Conservation (phyloP, 2,113 vertebrate species). For the Tamias sibiricus region DNA sequence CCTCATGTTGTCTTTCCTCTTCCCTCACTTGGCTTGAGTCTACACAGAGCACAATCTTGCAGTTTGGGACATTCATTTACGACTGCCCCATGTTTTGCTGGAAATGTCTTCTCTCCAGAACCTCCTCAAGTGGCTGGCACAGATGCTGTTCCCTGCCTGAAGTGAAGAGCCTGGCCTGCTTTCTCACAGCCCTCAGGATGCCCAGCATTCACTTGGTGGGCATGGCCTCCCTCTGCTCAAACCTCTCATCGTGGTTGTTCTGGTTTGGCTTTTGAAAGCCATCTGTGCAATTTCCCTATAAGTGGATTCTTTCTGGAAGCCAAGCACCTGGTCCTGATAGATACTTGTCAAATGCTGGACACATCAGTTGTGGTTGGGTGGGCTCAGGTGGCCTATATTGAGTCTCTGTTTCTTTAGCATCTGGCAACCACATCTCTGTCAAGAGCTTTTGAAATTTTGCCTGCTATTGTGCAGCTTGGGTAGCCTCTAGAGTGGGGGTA, state of each 20-base stretch:
- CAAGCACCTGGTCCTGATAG: neutral
- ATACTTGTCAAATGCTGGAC: neutral
- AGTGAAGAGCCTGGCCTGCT: neutral
- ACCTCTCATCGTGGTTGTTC: neutral
- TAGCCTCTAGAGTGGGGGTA: neutral
- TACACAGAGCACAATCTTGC: neutral
- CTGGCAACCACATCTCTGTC: neutral
- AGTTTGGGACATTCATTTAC: neutral
- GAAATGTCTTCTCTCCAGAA: neutral
- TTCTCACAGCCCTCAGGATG: accelerated
- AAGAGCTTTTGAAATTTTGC: neutral
- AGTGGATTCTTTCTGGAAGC: neutral
- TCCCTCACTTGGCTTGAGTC: neutral
- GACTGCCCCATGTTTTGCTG: neutral
- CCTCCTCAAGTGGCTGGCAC: neutral
- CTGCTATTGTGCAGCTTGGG: neutral
- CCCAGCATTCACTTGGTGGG: neutral
- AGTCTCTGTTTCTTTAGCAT: neutral
- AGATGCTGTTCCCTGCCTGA: neutral
- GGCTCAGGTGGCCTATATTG: neutral
- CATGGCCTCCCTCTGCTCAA: neutral
- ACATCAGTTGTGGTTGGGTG: neutral
- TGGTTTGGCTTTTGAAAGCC: constrained; percentile 39
- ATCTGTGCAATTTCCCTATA: neutral
- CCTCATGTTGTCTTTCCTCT: neutral